phyloP scores from a whole-genome alignment of 2,113 vertebrate genomes.

The Planiliza haematocheilus region DNA sequence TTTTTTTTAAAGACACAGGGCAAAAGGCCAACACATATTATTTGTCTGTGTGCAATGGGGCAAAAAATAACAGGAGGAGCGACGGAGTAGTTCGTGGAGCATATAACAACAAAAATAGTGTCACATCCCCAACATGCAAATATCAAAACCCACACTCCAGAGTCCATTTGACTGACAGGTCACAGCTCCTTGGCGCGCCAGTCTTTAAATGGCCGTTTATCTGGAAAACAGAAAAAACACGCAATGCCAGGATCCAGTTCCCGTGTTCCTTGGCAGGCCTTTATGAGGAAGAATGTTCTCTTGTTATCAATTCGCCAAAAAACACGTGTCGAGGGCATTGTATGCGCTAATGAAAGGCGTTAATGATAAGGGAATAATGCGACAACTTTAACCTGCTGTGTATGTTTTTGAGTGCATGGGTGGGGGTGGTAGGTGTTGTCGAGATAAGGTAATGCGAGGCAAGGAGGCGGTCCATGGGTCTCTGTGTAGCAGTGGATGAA shows the following conservation, averaged over 20 bases:
- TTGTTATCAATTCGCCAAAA: slow-evolving; percentile 65
- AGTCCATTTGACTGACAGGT: slow-evolving; percentile 37
- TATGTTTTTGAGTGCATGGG: slow-evolving; percentile 11
- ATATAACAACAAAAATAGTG: not conserved
- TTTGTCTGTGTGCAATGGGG: slow-evolving; percentile 61
- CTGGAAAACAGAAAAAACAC: slow-evolving; percentile 13
- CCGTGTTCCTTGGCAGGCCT: slow-evolving; percentile 38
- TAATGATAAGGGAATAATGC: slow-evolving; percentile 60
- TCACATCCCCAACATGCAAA: slow-evolving; percentile 33
- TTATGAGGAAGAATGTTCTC: slow-evolving; percentile 47
- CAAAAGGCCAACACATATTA: slow-evolving; percentile 57
- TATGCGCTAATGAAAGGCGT: slow-evolving; percentile 65
- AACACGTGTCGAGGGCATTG: slow-evolving; percentile 60
- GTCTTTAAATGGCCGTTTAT: slow-evolving; percentile 37
- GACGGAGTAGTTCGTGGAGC: slow-evolving; percentile 29
- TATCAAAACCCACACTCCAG: not conserved
- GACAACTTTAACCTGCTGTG: slow-evolving; percentile 47
- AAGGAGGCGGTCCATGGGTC: not conserved
- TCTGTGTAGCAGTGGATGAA: slow-evolving; percentile 11
- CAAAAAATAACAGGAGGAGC: slow-evolving; percentile 49
- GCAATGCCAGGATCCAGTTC: slow-evolving; percentile 36
- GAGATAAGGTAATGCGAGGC: slow-evolving; percentile 20
- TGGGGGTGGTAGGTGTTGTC: not conserved
- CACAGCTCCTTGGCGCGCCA: not conserved
- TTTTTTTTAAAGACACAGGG: slow-evolving; percentile 48